Evolutionary conservation across 2,888 invertebrate species (phyloP).

Genomic region (Litoditis marina): DNA sequence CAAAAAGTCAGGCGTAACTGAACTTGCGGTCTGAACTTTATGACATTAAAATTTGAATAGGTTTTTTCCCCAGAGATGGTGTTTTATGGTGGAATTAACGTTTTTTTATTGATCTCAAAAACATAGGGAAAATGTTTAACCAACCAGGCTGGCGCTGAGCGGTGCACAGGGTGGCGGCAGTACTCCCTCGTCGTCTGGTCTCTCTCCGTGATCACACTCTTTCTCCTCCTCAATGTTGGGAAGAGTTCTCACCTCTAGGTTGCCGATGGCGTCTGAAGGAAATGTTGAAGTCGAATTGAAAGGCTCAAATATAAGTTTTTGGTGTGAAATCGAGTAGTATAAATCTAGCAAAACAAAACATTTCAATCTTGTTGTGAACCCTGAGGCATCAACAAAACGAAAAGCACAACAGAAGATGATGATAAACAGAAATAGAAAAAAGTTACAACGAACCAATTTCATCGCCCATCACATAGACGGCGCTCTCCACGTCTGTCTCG

Average conservation of each 20-base stretch:
- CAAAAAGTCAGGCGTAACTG: too few relatives aligned
- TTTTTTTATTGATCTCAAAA: background rate
- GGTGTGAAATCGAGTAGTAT: too few relatives aligned
- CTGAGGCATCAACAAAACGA: too few relatives aligned
- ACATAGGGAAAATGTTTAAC: background rate
- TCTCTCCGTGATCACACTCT: conserved; percentile 8
- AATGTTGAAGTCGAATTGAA: too few relatives aligned
- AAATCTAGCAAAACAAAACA: too few relatives aligned
- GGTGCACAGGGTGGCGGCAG: conserved; percentile 19
- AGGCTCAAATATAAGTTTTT: too few relatives aligned
- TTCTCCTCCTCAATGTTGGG: conserved; percentile 11
- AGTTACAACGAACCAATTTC: conserved; percentile 27
- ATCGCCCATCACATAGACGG: conserved; percentile 46
- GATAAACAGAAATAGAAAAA: background rate
- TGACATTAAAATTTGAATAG: too few relatives aligned
- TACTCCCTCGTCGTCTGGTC: background rate
- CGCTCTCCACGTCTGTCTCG: conserved; percentile 43
- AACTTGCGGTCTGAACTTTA: too few relatives aligned
- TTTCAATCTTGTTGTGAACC: too few relatives aligned
- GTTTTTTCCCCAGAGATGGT: too few relatives aligned
- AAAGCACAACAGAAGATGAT: background rate
- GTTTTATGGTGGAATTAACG: too few relatives aligned
- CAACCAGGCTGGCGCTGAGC: conserved; percentile 14
- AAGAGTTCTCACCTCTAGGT: conserved; percentile 8
- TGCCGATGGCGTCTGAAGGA: conserved; percentile 8